Evolutionary conservation across 92 coral and sea anemone species (phyloP).

Genomic region (Zoanthus solanderi): DNA sequence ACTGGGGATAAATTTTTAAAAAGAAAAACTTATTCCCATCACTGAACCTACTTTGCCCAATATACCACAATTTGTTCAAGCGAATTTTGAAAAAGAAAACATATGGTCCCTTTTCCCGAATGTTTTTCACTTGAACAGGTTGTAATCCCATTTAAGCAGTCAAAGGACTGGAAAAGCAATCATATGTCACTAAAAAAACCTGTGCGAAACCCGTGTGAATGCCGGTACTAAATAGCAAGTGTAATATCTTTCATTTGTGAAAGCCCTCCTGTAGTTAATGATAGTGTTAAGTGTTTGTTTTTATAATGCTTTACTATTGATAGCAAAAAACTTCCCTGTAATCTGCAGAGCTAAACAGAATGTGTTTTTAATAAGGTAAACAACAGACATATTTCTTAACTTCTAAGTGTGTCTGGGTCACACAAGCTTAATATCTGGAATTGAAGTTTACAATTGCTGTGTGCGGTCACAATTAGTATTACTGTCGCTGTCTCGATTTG

Average conservation of each 20-base stretch:
- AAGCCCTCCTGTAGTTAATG: conserved; percentile 27
- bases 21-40: not conserved
- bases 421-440: too few species aligned
- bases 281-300: conserved; percentile 32
- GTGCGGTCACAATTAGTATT: too few species aligned
- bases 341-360: not conserved
- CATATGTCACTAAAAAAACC: not conserved
- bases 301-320: conserved; percentile 5
- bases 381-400: not conserved
- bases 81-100: not conserved
- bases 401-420: not conserved
- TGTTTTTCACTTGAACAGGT: not conserved
- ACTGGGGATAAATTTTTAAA: not conserved
- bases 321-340: not conserved
- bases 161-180: not conserved
- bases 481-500: too few species aligned
- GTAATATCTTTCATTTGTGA: conserved; percentile 8
- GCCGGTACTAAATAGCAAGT: conserved; percentile 1
- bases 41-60: not conserved
- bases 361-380: not conserved
- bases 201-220: not conserved
- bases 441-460: too few species aligned
- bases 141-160: not conserved
- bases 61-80: not conserved
- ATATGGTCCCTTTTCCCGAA: not conserved